A percentile compares a stretch with the other conserved stretches of the same genome.
phyloP scores from a whole-genome alignment of 2,113 vertebrate species.

The Ranitomeya variabilis region DNA sequence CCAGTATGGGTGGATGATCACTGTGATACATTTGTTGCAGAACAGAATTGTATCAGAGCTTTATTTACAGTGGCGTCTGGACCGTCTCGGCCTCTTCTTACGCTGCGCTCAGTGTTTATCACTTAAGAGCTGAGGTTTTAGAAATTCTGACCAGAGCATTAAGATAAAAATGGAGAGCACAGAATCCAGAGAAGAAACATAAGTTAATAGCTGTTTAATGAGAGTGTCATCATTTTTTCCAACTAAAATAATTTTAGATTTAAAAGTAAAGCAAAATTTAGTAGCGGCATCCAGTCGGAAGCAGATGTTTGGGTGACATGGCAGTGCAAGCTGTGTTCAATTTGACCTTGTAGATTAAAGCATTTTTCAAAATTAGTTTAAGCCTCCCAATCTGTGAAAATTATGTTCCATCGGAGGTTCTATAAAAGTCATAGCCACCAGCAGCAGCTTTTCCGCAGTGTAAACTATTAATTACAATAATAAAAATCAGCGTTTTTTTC shows the following conservation, averaged over 20 bases:
- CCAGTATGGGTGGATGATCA: too few relatives aligned
- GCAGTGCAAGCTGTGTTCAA: slow-evolving; percentile 74
- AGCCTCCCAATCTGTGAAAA: slow-evolving; percentile 76
- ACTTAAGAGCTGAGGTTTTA: slow-evolving; percentile 63
- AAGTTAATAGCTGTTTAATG: slow-evolving; percentile 70
- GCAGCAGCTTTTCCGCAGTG: slow-evolving; percentile 79
- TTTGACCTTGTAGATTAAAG: slow-evolving; percentile 76
- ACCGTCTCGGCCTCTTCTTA: background rate
- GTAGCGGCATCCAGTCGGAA: slow-evolving; percentile 66
- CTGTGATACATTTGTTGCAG: too few relatives aligned
- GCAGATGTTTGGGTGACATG: slow-evolving; percentile 80
- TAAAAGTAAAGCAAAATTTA: slow-evolving; percentile 71
- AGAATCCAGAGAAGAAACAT: slow-evolving; percentile 64
- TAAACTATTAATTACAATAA: slow-evolving; percentile 85
- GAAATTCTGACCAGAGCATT: slow-evolving; percentile 61
- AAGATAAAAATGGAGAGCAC: slow-evolving; percentile 64
- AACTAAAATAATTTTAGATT: slow-evolving; percentile 67
- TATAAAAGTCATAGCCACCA: slow-evolving; percentile 71
- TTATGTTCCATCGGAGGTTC: slow-evolving; percentile 75
- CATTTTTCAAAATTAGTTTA: slow-evolving; percentile 77
- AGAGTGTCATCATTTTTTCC: slow-evolving; percentile 70
- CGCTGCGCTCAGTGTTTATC: slow-evolving; percentile 23
- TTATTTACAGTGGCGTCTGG: background rate
- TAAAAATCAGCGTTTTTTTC: slow-evolving; percentile 77
- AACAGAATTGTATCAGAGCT: too few relatives aligned